Evolutionary conservation across 2,797 vertebrate genomes (phyloP).

Genomic region (Diplodus sargus): DNA sequence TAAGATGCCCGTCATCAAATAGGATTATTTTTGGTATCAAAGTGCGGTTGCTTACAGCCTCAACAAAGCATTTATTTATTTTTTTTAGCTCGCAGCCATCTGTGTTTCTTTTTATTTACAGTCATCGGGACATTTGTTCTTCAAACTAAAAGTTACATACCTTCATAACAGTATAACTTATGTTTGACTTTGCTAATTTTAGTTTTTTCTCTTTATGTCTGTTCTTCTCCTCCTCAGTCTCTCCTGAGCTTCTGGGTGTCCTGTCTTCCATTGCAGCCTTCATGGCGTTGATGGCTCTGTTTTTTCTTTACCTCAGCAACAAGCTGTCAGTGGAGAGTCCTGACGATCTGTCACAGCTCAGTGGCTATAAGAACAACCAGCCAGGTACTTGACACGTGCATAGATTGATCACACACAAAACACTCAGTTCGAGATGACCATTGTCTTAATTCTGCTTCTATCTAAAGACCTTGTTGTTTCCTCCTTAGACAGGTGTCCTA

Average conservation of each 20-base stretch:
- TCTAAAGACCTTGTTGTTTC: not conserved
- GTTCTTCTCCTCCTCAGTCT: conserved; percentile 85
- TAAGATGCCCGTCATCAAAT: conserved; percentile 42
- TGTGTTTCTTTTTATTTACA: conserved; percentile 26
- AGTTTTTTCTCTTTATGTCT: conserved; percentile 29
- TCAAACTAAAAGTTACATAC: not conserved
- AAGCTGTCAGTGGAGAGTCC: conserved; percentile 94
- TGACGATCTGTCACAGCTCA: conserved; percentile 88
- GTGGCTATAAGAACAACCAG: conserved; percentile 86
- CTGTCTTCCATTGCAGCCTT: conserved; percentile 94
- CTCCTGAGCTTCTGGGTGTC: conserved; percentile 96
- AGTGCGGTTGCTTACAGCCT: conserved; percentile 16
- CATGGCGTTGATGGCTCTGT: conserved; percentile 93
- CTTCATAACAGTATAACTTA: not conserved
- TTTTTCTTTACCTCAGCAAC: conserved; percentile 98
- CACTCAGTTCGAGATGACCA: not conserved
- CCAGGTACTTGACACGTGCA: conserved; percentile 82
- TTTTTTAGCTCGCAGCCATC: conserved; percentile 12
- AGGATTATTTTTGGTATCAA: conserved; percentile 9
- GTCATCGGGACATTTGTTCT: not conserved
- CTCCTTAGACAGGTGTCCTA: not conserved
- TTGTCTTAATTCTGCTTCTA: not conserved
- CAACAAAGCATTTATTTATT: not conserved
- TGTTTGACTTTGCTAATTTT: conserved; percentile 42
- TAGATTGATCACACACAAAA: not conserved